Percentiles rank a stretch among this genome's conserved stretches.
These are phyloP conservation scores for Ammospiza maritima DNA, from an alignment of 2,797 vertebrate genomes.

Conservation along the genomic window DNA sequence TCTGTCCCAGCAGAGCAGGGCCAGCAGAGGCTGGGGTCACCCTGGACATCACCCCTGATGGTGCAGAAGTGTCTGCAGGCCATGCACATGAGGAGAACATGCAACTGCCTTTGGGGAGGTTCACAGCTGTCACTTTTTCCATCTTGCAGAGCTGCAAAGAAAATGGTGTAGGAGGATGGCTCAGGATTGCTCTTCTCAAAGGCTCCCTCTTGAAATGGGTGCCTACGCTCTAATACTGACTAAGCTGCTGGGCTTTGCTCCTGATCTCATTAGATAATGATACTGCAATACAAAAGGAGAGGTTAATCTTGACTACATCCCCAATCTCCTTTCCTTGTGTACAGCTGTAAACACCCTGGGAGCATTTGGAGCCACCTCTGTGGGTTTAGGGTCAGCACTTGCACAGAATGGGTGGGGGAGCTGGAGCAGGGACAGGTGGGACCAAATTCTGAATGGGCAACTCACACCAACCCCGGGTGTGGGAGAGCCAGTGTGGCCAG, in stretches of 20 bases:
- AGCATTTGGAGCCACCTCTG: neutral
- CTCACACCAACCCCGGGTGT: neutral
- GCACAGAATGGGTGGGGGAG: neutral
- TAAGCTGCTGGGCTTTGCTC: conserved; percentile 57
- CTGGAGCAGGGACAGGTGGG: neutral
- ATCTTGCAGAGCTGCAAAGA: conserved; percentile 14
- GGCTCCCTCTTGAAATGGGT: conserved; percentile 61
- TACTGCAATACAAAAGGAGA: conserved; percentile 57
- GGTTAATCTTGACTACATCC: conserved; percentile 52
- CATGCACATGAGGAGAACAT: neutral
- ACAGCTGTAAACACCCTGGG: conserved; percentile 42
- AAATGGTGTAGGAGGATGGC: conserved; percentile 61
- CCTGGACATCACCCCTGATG: fast-evolving
- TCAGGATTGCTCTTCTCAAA: conserved; percentile 65
- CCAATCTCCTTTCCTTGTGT: conserved; percentile 38
- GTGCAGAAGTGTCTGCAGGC: neutral
- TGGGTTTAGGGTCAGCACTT: neutral
- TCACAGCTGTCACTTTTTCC: conserved; percentile 52
- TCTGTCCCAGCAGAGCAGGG: neutral
- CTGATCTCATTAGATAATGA: conserved; percentile 70
- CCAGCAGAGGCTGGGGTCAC: neutral
- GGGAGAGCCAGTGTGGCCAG: neutral
- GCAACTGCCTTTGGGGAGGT: neutral
- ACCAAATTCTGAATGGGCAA: neutral
- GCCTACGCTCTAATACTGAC: conserved; percentile 69